A percentile compares a stretch with the other conserved stretches of the same genome.
Conservation (phyloP, 2,888 invertebrate genomes). For the Lathronympha strigana region DNA sequence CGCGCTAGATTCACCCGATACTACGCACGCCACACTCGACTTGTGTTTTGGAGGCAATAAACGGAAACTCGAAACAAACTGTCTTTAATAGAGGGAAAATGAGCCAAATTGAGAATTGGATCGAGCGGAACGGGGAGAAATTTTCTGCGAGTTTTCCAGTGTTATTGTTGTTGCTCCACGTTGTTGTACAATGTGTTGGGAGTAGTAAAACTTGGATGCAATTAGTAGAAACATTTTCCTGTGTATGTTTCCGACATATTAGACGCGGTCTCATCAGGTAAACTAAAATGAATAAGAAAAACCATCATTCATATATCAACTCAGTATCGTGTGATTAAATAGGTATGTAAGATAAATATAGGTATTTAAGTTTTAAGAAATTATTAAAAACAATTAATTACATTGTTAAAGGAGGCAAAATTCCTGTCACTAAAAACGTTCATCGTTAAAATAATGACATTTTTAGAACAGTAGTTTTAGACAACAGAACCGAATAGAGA, state of each 20-base stretch:
- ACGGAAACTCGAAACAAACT: constrained; percentile 30
- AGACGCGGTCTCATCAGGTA: not conserved
- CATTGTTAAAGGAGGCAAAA: too few relatives aligned
- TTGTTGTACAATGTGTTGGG: constrained; percentile 5
- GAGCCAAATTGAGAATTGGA: constrained; percentile 23
- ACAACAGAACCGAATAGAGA: too few relatives aligned
- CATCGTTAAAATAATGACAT: too few relatives aligned
- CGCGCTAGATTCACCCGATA: constrained; percentile 64
- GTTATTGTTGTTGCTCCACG: constrained; percentile 16
- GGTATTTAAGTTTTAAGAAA: too few relatives aligned
- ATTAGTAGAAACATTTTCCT: constrained; percentile 11
- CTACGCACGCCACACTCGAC: constrained; percentile 64
- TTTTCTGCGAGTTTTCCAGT: constrained; percentile 20
- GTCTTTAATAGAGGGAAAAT: constrained; percentile 20
- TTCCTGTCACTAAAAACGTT: too few relatives aligned
- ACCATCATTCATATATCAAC: too few relatives aligned
- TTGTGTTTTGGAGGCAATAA: constrained; percentile 44
- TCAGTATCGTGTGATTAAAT: not conserved
- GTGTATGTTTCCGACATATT: not conserved
- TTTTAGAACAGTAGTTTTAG: too few relatives aligned
- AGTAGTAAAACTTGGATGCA: constrained; percentile 16
- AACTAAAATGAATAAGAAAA: not conserved
- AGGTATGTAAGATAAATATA: too few relatives aligned
- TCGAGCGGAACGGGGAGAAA: constrained; percentile 9
- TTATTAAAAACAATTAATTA: too few relatives aligned